A percentile compares a stretch with the other conserved stretches of the same genome.
These are phyloP conservation scores for Lymantria monacha DNA, from an alignment of 2,888 invertebrate species.

Conservation along the genomic window DNA sequence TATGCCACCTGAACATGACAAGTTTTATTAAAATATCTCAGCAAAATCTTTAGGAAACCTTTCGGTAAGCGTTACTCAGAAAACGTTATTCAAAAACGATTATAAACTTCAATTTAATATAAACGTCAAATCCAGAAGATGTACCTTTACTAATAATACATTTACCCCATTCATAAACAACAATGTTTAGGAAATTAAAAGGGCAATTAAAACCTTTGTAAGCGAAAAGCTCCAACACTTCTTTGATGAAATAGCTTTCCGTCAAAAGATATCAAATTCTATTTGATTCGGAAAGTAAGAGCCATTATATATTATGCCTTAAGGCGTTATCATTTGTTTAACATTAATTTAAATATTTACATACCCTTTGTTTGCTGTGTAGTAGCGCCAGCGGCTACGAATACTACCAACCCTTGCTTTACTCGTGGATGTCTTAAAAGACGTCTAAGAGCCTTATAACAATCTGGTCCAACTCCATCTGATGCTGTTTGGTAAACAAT, in stretches of 20 bases:
- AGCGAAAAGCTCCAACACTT: not conserved
- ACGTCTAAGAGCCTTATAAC: no score
- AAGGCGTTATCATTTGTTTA: not conserved
- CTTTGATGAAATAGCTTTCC: slow-evolving; percentile 4
- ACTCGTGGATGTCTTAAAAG: no score
- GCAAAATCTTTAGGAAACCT: no score
- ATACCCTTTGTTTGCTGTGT: not conserved
- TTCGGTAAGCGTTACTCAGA: no score
- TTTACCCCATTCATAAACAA: slow-evolving; percentile 2
- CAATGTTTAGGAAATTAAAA: slow-evolving; percentile 10
- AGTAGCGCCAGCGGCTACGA: no score
- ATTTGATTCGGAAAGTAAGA: not conserved
- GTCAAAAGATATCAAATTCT: slow-evolving; percentile 5
- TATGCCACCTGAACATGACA: no score
- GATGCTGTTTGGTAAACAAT: no score
- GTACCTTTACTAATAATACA: slow-evolving; percentile 1
- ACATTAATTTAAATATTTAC: not conserved
- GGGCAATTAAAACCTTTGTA: slow-evolving; percentile 10
- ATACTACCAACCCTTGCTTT: no score
- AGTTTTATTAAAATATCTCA: no score
- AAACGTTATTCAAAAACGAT: no score
- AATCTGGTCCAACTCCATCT: no score
- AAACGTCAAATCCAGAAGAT: slow-evolving; percentile 7
- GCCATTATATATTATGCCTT: not conserved
- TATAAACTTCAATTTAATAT: not conserved